Conservation (phyloP, 2,797 vertebrate genomes). For the Peromyscus eremicus region DNA sequence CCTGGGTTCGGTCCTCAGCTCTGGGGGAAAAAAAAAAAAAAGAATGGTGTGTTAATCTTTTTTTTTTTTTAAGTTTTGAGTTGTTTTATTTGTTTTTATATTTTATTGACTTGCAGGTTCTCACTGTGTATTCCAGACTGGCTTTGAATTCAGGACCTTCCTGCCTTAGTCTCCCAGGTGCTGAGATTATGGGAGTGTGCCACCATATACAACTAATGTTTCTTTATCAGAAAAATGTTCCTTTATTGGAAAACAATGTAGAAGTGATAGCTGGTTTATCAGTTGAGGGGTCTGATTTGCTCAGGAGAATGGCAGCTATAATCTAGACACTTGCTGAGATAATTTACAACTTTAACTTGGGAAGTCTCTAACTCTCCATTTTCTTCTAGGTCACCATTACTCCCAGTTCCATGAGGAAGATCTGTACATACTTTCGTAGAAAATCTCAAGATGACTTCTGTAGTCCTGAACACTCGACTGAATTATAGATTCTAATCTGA, state of each 20-base stretch:
- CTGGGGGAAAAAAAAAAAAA: too few relatives aligned
- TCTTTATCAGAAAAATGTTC: conserved; percentile 38
- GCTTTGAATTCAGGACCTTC: neutral
- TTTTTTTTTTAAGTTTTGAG: neutral
- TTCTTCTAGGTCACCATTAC: conserved; percentile 86
- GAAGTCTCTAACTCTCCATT: conserved; percentile 53
- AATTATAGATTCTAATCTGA: conserved; percentile 74
- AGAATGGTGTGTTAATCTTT: neutral
- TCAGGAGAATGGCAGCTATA: neutral
- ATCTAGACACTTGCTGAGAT: neutral
- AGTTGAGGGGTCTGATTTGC: neutral
- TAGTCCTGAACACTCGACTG: conserved; percentile 61
- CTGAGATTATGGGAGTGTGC: neutral
- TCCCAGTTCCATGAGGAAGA: conserved; percentile 94
- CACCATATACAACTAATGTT: neutral
- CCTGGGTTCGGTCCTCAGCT: too few relatives aligned
- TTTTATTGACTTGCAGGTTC: neutral
- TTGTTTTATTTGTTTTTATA: neutral
- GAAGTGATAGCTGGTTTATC: conserved; percentile 13
- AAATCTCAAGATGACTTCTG: conserved; percentile 86
- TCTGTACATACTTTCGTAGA: conserved; percentile 95
- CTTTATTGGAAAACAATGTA: conserved; percentile 32
- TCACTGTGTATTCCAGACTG: neutral
- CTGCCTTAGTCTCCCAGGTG: neutral
- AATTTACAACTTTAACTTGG: neutral